Percentiles rank a stretch among this genome's conserved stretches.
These are phyloP conservation scores for Coremacera marginata DNA, from an alignment of 2,888 invertebrate species.

Conservation along the genomic window DNA sequence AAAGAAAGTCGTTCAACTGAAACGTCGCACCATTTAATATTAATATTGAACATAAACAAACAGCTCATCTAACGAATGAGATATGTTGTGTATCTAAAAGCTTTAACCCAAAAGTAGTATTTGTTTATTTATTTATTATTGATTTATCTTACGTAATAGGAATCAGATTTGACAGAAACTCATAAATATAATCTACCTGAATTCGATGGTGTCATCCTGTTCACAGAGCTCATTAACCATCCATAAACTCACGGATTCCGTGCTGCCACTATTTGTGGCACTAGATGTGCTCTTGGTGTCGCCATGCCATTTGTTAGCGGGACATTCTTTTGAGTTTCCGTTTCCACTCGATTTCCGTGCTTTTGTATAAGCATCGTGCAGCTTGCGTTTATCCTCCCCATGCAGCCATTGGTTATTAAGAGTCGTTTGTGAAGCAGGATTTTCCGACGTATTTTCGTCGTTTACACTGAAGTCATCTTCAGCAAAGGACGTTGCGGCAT, in stretches of 20 bases:
- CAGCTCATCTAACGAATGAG: too few species aligned
- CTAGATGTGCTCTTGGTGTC: conserved; percentile 39
- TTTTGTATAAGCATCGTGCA: conserved; percentile 26
- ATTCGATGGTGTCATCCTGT: conserved; percentile 56
- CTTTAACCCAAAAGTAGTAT: too few species aligned
- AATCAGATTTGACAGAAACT: neutral
- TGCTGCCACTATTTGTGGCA: conserved; percentile 44
- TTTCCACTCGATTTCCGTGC: conserved; percentile 1
- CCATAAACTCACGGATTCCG: conserved; percentile 55
- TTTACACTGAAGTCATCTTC: conserved; percentile 34
- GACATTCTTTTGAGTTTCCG: conserved; percentile 48
- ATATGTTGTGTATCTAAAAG: too few species aligned
- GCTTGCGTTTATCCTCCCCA: conserved; percentile 34
- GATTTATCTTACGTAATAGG: too few species aligned
- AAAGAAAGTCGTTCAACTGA: too few species aligned
- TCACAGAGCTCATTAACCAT: conserved; percentile 59
- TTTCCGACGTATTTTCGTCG: conserved; percentile 14
- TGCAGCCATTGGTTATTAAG: conserved; percentile 22
- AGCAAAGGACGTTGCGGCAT: conserved; percentile 40
- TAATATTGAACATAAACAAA: too few species aligned
- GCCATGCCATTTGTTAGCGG: conserved; percentile 56
- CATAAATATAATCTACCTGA: conserved; percentile 52
- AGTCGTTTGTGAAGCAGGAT: conserved; percentile 3
- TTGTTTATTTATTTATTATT: too few species aligned
- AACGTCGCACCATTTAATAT: too few species aligned